These are phyloP conservation scores for Aphaenogaster ashmeadi DNA, from an alignment of 1,140 invertebrate species.

Conservation along the genomic window DNA sequence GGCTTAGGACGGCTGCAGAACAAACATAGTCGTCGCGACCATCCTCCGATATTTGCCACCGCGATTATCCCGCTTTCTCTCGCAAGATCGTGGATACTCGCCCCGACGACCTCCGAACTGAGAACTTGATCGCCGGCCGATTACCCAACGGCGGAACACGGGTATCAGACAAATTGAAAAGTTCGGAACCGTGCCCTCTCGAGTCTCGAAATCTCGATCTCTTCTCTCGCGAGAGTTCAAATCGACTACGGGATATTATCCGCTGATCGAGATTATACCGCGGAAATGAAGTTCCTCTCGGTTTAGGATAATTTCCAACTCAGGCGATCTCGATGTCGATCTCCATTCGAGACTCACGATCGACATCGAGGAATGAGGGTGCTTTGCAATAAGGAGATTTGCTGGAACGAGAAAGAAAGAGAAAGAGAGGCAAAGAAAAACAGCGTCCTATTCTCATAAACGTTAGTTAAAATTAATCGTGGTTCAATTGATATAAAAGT, in stretches of 20 bases:
- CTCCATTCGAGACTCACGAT: not conserved
- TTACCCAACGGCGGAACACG: not conserved
- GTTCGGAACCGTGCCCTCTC: conserved; percentile 10
- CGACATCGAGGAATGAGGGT: not conserved
- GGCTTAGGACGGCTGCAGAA: conserved; percentile 55
- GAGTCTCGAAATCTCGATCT: not conserved
- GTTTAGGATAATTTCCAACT: conserved; percentile 46
- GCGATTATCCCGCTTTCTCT: conserved; percentile 64
- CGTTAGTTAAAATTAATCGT: conserved; percentile 5
- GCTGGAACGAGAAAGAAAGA: not conserved
- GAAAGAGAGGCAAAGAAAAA: not conserved
- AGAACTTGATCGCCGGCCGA: conserved; percentile 41
- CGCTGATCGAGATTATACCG: conserved; percentile 43
- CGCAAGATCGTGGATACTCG: conserved; percentile 14
- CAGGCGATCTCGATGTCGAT: conserved; percentile 6
- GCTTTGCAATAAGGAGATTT: not conserved
- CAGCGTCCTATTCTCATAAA: not conserved
- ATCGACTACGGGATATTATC: conserved; percentile 30
- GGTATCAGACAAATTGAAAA: conserved; percentile 65
- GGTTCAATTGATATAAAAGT: not conserved
- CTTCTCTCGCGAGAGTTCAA: not conserved
- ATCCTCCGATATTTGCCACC: conserved; percentile 60
- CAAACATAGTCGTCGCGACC: conserved; percentile 63
- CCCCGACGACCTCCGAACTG: not conserved
- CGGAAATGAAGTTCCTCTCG: conserved; percentile 41